Base-by-base conservation (phyloP, 37 sponge, comb jelly and placozoan genomes). In the Halichondria panicea region DNA sequence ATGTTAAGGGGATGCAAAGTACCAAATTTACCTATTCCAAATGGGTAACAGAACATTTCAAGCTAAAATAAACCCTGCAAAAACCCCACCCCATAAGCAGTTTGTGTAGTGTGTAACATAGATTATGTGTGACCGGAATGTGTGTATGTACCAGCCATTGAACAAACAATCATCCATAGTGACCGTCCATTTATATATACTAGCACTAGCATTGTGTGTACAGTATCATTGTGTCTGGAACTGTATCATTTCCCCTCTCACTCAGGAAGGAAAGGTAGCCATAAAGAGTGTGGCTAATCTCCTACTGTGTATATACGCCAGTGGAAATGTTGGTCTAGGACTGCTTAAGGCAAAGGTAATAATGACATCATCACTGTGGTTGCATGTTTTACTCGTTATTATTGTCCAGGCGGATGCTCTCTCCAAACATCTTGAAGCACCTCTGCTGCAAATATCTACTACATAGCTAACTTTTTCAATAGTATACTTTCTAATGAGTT, bases 321-420 rank as follows among this genome's bases (percentile, higher is more conserved):
- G 66, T 22, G 55, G 57, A 0, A 32, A 7, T 25, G 82, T 92
- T 11, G 93, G 88, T 6, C 18, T 84, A 18, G 93, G 93, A 18
- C 59, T 92, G 39, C 78, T 92, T 3, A 87, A 84, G 57, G 79
- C 74, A 19, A 92, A 92, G 89, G 93, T 92, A 54, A 57, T 64
- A 5, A 43, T 15, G 43, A 35, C 15, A 11, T 36, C 52, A 48
- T 48, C 15, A 25, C 22, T 59, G 27, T 59, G 61, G 27, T 13
- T 8, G 27, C 22, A 25, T 24, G 24, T 25, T 24, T 59, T 13
- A 25, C 27, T 22, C 24, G 22, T 24, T 13, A 8, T 59, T 22
- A 24, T 25, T 59, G 24, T 59, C 25, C 61, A 48, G 52, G 52
- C 52, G 15, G 52, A 48, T 48, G 52, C 52, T 48, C 52, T 48